Percentiles rank a stretch among this genome's conserved stretches.
Conservation (phyloP, 2,797 vertebrate genomes). For the Eulemur mongoz region DNA sequence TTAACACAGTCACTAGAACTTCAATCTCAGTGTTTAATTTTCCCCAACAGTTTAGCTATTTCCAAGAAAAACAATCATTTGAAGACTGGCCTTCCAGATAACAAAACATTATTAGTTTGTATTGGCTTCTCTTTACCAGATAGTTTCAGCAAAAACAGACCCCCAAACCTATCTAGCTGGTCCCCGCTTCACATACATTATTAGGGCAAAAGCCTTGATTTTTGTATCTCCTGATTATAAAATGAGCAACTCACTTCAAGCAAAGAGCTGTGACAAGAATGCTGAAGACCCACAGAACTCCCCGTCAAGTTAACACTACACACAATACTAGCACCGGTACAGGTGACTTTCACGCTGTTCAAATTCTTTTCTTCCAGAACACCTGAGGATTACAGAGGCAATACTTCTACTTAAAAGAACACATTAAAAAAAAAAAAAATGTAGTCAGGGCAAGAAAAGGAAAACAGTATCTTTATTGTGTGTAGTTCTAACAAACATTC, state of each 20-base stretch:
- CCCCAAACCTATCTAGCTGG: neutral
- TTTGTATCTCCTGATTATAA: neutral
- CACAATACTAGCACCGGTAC: neutral
- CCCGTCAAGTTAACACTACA: neutral
- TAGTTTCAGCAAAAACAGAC: constrained; percentile 35
- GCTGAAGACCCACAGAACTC: neutral
- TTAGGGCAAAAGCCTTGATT: neutral
- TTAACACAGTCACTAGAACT: constrained; percentile 53
- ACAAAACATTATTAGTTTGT: neutral
- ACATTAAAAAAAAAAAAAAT: neutral
- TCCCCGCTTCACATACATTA: neutral
- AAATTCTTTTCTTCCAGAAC: constrained; percentile 38
- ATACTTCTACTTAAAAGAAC: neutral
- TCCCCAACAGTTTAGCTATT: constrained; percentile 36
- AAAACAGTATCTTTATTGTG: constrained; percentile 73
- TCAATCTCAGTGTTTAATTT: constrained; percentile 55
- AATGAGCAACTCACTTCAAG: neutral
- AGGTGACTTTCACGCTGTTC: neutral
- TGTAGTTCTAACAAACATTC: constrained; percentile 68
- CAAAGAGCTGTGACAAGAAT: neutral
- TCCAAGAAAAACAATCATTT: constrained; percentile 56
- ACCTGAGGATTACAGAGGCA: constrained; percentile 58
- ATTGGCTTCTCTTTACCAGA: constrained; percentile 34
- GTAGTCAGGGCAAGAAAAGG: constrained; percentile 61
- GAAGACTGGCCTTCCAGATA: constrained; percentile 10